These are phyloP conservation scores for Ceyx melanurus DNA, from an alignment of 2,113 vertebrate genomes.

Conservation along the genomic window DNA sequence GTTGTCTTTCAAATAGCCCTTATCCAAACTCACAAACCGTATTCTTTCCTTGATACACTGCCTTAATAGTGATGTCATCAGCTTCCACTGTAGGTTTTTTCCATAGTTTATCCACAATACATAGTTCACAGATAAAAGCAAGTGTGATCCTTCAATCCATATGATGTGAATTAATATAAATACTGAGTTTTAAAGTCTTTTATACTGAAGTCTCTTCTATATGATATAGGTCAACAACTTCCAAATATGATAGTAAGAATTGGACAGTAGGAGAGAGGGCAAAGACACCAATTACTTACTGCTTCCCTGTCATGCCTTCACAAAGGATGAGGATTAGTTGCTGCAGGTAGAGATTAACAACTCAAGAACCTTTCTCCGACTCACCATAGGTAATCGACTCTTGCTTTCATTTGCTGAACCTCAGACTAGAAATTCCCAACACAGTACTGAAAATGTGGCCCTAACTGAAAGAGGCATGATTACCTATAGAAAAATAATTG, in stretches of 20 bases:
- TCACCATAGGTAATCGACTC: background rate
- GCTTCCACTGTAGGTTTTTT: background rate
- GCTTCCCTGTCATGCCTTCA: background rate
- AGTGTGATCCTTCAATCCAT: background rate
- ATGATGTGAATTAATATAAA: background rate
- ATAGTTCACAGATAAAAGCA: background rate
- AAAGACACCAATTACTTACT: background rate
- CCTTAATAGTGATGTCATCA: background rate
- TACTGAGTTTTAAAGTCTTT: background rate
- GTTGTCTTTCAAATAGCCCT: background rate
- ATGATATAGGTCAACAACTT: background rate
- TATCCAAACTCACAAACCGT: rapidly evolving
- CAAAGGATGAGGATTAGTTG: background rate
- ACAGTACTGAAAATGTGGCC: background rate
- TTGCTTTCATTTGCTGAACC: background rate
- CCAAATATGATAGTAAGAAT: background rate
- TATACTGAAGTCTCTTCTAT: background rate
- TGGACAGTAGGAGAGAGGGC: background rate
- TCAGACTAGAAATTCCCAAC: background rate
- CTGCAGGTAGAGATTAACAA: background rate
- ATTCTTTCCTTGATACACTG: background rate
- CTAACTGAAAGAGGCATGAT: background rate
- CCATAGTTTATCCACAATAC: background rate
- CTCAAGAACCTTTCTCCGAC: background rate
- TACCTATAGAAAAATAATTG: background rate